Base-by-base conservation (phyloP, 2,113 vertebrate species). In the Pedetes capensis region DNA sequence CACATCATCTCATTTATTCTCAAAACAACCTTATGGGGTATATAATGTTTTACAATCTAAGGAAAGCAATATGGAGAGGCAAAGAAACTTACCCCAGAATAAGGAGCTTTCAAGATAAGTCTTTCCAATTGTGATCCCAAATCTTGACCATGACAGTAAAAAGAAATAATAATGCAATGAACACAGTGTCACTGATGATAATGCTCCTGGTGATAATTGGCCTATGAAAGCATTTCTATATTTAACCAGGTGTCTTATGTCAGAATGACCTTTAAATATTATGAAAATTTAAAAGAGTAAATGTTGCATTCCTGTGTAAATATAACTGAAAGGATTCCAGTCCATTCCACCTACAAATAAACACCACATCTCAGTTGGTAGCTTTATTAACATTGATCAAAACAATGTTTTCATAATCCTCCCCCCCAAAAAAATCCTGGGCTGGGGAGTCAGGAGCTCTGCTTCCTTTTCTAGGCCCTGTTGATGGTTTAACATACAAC, bases 241-340 rank as follows among this genome's bases (percentile, higher is more conserved):
- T 91, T 97, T 76, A 79, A 83, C 23, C 39, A 83, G 90, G 39
- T 82, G 47, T 8, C 1, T 74, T 42, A 34, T 80, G 59, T 92
- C 72, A 90, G 17, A 86, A 57, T 92, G 75, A 87, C 64, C 75
- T 92, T 87, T 90, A 78, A 83, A 49, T 84, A 66, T 61, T 59
- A 86, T 79, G 42, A 93, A 89, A n/a, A 89, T 57, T 96, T 95
- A 87, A 39, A 92, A 75, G 13, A 76, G 49, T 22, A 90, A 84
- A 75, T 87, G 37, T 32, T 76, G 17, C 53, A 49, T 6, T 17
- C 1, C 32, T 95, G 47, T 61, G 2, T 55, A 71, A 95, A 23
- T 92, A 79, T 83, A 93, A 95, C n/a, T 92, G 59, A 90, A 96
- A 92, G 37, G 8, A 84, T n/a, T 85, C 85, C 16, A 13, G 23